Evolutionary conservation across 2,113 vertebrate genomes (phyloP).

Genomic region (Aspiorhynchus laticeps): DNA sequence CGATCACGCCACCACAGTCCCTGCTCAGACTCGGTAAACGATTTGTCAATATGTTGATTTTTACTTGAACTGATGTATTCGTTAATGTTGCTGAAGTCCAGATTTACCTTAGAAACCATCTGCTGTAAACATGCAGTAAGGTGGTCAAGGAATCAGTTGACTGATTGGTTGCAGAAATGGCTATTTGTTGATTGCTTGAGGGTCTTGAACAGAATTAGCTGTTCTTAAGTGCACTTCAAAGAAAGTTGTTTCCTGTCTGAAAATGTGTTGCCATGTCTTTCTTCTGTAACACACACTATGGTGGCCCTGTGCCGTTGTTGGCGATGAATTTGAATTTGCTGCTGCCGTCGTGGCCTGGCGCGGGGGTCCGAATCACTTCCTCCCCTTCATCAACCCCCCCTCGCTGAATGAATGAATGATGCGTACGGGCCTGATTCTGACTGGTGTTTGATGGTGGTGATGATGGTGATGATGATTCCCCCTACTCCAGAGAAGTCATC

Average conservation of each 20-base stretch:
- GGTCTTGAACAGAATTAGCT: constrained; percentile 50
- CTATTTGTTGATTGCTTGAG: constrained; percentile 58
- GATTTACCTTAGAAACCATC: constrained; percentile 14
- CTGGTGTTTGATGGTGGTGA: constrained; percentile 77
- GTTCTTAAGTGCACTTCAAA: constrained; percentile 53
- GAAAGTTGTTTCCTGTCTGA: constrained; percentile 82
- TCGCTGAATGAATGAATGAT: constrained; percentile 80
- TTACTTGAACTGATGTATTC: not conserved
- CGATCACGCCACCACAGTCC: constrained; percentile 69
- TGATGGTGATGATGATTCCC: constrained; percentile 36
- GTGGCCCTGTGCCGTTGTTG: constrained; percentile 88
- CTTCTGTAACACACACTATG: constrained; percentile 90
- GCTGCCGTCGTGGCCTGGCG: constrained; percentile 84
- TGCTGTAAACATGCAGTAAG: not conserved
- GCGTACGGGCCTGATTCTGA: constrained; percentile 81
- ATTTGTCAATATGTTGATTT: not conserved
- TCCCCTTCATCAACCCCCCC: constrained; percentile 61
- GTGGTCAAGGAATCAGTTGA: not conserved
- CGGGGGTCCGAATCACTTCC: constrained; percentile 72
- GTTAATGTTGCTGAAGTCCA: not conserved
- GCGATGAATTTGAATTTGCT: constrained; percentile 93
- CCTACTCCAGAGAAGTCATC: constrained; percentile 72
- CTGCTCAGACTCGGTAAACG: constrained; percentile 79
- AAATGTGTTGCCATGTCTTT: constrained; percentile 94
- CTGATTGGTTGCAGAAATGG: constrained; percentile 27